Conservation (phyloP, 2,888 invertebrate species). For the Teinopalpus imperialis region DNA sequence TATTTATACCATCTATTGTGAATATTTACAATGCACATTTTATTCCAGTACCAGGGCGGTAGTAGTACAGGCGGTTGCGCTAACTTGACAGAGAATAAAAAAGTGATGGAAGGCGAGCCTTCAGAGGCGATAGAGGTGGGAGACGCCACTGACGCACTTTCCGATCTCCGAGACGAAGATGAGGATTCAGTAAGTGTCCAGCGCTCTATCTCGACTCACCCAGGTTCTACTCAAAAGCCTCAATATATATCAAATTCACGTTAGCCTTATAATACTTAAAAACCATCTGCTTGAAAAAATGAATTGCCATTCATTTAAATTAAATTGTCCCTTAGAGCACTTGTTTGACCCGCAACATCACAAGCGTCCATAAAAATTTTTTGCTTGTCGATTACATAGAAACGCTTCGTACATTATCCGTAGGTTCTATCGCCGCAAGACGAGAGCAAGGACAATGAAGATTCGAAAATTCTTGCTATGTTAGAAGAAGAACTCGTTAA, state of each 20-base stretch:
- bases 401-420: constrained; percentile 68
- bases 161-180: constrained; percentile 79
- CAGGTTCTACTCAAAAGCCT: constrained; percentile 35
- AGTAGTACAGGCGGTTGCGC: constrained; percentile 36
- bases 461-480: constrained; percentile 87
- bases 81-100: constrained; percentile 48
- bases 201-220: constrained; percentile 33
- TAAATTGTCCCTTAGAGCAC: constrained; percentile 32
- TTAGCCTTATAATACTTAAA: constrained; percentile 13
- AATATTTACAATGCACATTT: too few species aligned
- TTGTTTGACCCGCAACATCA: constrained; percentile 33
- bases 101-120: constrained; percentile 48
- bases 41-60: constrained; percentile 56
- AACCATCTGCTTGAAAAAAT: constrained; percentile 20
- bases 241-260: constrained; percentile 55
- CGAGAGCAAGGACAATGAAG: constrained; percentile 83
- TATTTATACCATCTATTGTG: too few species aligned
- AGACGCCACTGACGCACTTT: constrained; percentile 64
- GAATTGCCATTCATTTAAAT: constrained; percentile 30
- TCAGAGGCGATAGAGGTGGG: constrained; percentile 48
- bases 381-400: constrained; percentile 67
- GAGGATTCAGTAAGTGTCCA: constrained; percentile 87
- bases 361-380: constrained; percentile 49
- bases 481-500: constrained; percentile 92
- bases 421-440: constrained; percentile 76